Percentiles rank a stretch among this genome's conserved stretches.
These are phyloP conservation scores for Leucosticte australis DNA, from an alignment of 2,113 vertebrate species.

Conservation along the genomic window DNA sequence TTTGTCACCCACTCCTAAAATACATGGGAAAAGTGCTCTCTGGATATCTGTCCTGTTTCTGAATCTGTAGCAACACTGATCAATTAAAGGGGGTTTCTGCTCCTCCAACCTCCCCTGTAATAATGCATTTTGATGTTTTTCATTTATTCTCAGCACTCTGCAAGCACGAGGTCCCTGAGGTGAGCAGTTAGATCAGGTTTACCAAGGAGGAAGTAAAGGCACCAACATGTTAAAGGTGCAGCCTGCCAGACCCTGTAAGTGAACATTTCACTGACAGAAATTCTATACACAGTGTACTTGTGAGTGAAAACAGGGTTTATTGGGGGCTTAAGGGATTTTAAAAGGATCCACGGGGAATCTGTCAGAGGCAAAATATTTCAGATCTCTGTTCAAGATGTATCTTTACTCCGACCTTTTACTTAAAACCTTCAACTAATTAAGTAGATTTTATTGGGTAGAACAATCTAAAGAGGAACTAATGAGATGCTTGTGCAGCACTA, in stretches of 20 bases:
- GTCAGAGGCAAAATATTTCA: not conserved
- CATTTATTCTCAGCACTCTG: not conserved
- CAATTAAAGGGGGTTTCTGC: not conserved
- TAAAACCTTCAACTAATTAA: not conserved
- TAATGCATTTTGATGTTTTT: not conserved
- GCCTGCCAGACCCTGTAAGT: not conserved
- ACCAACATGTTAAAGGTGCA: not conserved
- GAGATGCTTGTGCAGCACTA: not conserved
- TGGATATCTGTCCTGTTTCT: not conserved
- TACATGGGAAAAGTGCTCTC: not conserved
- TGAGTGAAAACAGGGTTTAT: not conserved
- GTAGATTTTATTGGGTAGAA: not conserved
- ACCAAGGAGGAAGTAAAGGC: not conserved
- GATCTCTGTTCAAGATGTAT: not conserved
- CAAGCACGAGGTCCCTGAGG: not conserved
- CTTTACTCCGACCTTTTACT: not conserved
- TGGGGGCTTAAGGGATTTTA: not conserved
- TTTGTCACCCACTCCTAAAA: not conserved
- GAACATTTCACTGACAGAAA: not conserved
- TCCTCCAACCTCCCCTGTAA: not conserved
- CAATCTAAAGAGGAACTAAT: not conserved
- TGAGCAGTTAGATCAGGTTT: not conserved
- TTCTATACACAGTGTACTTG: not conserved
- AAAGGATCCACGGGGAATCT: not conserved
- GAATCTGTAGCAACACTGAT: not conserved